These are phyloP conservation scores for Nomada flava DNA, from an alignment of 2,888 invertebrate species.

Conservation along the genomic window DNA sequence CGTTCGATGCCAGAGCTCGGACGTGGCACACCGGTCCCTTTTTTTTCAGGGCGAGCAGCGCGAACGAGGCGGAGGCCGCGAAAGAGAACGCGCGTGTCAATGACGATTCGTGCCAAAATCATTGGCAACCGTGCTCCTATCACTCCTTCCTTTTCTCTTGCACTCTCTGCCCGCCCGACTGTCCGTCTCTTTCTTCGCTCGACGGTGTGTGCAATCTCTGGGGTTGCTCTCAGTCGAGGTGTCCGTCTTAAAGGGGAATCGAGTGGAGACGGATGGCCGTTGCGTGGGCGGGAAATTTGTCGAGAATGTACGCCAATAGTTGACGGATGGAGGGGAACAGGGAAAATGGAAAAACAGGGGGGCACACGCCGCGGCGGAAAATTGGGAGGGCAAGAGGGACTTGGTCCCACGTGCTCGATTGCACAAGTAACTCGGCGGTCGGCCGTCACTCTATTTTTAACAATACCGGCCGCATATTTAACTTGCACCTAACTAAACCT, in stretches of 20 bases:
- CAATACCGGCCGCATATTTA: constrained; percentile 82
- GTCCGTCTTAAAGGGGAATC: not conserved
- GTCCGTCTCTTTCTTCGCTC: not conserved
- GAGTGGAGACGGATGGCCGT: not conserved
- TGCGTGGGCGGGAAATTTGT: constrained; percentile 43
- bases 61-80: constrained; percentile 58
- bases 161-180: too few species aligned
- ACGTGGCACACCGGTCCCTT: constrained; percentile 19
- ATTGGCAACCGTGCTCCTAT: constrained; percentile 20
- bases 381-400: constrained; percentile 10
- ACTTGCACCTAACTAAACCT: constrained; percentile 80
- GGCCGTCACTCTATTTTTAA: constrained; percentile 83
- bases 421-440: constrained; percentile 78
- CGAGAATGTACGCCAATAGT: not conserved
- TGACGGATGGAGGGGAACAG: not conserved
- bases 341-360: not conserved
- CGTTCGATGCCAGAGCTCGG: constrained; percentile 25
- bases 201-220: too few species aligned
- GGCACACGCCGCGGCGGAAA: not conserved
- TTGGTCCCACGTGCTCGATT: constrained; percentile 80
- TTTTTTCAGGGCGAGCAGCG: constrained; percentile 25
- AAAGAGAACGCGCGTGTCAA: constrained; percentile 46
- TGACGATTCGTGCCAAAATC: constrained; percentile 45
- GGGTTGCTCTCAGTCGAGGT: too few species aligned
- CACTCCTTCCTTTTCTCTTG: not conserved